Percentiles rank a stretch among this genome's conserved stretches.
phyloP scores from a whole-genome alignment of 2,113 vertebrate species.

The Petroica traversi region DNA sequence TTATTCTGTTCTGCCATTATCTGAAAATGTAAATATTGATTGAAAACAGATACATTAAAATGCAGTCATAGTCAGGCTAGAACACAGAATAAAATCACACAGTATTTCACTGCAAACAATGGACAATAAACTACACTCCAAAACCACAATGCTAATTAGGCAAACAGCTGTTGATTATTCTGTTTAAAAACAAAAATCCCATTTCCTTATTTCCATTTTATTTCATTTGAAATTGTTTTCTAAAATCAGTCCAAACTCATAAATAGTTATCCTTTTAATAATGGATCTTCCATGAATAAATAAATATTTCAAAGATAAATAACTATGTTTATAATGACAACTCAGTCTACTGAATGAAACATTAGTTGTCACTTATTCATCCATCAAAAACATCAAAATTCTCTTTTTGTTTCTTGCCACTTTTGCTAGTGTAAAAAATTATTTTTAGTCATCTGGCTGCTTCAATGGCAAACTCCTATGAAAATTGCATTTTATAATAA shows the following conservation, averaged over 20 bases:
- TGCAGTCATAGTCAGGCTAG: neutral
- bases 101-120: neutral
- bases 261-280: neutral
- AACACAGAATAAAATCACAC: neutral
- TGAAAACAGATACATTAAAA: neutral
- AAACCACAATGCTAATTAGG: neutral
- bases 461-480: neutral
- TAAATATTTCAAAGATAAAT: slow-evolving; percentile 10
- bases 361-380: neutral
- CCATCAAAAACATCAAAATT: neutral
- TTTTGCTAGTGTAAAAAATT: neutral
- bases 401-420: neutral
- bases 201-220: neutral
- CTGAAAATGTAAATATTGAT: neutral
- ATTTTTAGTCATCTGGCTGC: neutral
- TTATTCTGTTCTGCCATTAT: neutral
- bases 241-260: neutral
- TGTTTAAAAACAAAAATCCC: neutral
- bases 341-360: neutral
- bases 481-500: neutral
- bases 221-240: neutral
- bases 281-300: slow-evolving; percentile 7
- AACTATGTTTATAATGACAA: neutral
- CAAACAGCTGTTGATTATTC: neutral
- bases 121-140: neutral